Conservation (phyloP, 2,888 invertebrate genomes). For the Heteropelma amictum region DNA sequence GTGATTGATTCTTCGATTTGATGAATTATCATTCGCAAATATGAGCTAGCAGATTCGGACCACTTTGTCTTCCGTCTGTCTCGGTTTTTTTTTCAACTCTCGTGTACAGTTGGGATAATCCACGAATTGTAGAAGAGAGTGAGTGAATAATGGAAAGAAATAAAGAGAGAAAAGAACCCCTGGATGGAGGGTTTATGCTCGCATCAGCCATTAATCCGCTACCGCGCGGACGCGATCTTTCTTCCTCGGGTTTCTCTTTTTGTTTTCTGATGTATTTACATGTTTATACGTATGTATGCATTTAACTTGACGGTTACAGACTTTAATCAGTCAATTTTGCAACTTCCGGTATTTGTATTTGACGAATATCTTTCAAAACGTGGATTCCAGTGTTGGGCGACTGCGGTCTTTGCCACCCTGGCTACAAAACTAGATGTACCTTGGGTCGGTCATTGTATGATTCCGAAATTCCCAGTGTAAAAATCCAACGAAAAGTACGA, state of each 20-base stretch:
- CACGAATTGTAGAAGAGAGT: background rate
- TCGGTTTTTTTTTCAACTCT: slow-evolving; percentile 17
- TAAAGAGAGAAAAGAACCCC: slow-evolving; percentile 2
- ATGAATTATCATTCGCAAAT: slow-evolving; percentile 31
- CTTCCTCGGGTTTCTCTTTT: slow-evolving; percentile 44
- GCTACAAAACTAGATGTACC: too few relatives aligned
- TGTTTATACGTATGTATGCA: background rate
- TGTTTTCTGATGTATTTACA: background rate
- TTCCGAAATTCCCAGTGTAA: too few relatives aligned
- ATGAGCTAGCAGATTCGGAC: slow-evolving; percentile 18
- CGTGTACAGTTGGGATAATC: background rate
- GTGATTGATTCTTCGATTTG: slow-evolving; percentile 25
- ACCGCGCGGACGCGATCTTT: slow-evolving; percentile 47
- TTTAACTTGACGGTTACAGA: too few relatives aligned
- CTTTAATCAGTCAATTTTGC: too few relatives aligned
- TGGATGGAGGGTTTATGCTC: slow-evolving; percentile 26
- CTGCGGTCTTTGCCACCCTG: too few relatives aligned
- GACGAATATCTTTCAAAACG: too few relatives aligned
- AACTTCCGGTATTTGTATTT: too few relatives aligned
- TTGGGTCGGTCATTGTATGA: too few relatives aligned
- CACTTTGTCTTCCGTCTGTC: slow-evolving; percentile 1
- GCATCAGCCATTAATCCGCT: slow-evolving; percentile 54
- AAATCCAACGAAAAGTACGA: too few relatives aligned
- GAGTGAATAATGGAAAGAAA: background rate
- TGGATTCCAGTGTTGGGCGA: too few relatives aligned